phyloP scores from a whole-genome alignment of 1,140 invertebrate genomes.

The Drosophila suzukii region DNA sequence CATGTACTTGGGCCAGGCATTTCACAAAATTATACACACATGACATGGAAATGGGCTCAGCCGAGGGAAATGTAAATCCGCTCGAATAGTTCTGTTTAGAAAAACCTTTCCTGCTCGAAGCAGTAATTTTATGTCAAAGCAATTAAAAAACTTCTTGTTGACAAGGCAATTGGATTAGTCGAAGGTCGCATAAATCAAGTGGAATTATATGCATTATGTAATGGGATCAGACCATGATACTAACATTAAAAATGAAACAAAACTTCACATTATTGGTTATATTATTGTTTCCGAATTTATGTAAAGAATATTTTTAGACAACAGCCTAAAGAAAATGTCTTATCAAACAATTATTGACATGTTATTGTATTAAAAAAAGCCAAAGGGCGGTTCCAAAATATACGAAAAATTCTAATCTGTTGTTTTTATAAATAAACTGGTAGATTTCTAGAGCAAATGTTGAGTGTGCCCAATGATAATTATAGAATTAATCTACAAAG shows the following conservation, averaged over 20 bases:
- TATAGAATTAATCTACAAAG: neutral
- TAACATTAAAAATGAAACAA: no score
- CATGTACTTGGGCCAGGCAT: constrained; percentile 22
- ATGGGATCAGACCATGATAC: neutral
- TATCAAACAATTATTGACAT: no score
- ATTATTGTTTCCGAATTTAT: no score
- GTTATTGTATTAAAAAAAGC: no score
- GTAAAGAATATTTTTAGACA: no score
- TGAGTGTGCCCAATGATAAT: neutral
- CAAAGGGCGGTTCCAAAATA: neutral
- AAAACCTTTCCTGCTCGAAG: neutral
- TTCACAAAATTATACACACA: constrained; percentile 36
- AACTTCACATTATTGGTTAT: no score
- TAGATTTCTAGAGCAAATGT: neutral
- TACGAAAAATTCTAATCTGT: neutral
- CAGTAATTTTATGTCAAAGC: neutral
- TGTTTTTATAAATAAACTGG: neutral
- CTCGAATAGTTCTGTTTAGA: neutral
- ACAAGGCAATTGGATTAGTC: neutral
- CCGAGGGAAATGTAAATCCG: neutral
- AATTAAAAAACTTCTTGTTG: constrained; percentile 5
- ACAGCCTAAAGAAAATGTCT: no score
- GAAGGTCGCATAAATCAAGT: neutral
- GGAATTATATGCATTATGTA: neutral
- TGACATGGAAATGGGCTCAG: constrained; percentile 35